These are phyloP conservation scores for Anas bahamensis DNA, from an alignment of 2,797 vertebrate genomes.

Conservation along the genomic window DNA sequence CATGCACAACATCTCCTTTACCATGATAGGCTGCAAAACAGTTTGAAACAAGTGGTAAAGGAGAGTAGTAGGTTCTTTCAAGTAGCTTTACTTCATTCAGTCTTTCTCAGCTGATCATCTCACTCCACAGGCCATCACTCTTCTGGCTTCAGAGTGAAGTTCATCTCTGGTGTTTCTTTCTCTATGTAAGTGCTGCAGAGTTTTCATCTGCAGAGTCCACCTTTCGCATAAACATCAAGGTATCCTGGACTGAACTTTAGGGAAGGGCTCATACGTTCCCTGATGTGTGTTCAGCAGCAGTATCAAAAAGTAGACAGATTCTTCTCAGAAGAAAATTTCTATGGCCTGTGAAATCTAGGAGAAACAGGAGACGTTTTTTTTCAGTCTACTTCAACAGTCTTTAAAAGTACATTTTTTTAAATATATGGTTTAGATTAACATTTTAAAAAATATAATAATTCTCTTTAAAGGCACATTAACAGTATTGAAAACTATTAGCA, in stretches of 20 bases:
- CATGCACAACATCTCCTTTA: constrained; percentile 83
- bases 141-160: constrained; percentile 44
- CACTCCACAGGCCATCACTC: constrained; percentile 38
- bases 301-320: constrained; percentile 88
- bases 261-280: constrained; percentile 73
- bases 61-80: constrained; percentile 72
- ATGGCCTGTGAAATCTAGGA: constrained; percentile 96
- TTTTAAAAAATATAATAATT: no score
- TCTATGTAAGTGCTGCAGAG: constrained; percentile 37
- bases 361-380: background rate
- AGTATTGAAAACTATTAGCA: background rate
- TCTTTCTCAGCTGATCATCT: constrained; percentile 37
- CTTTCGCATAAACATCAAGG: constrained; percentile 58
- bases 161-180: constrained; percentile 30
- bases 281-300: constrained; percentile 79
- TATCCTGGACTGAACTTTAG: constrained; percentile 69
- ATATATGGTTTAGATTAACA: background rate
- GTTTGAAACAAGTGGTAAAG: constrained; percentile 73
- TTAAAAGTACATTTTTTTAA: background rate
- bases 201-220: constrained; percentile 54
- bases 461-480: background rate
- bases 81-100: constrained; percentile 38
- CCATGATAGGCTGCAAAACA: constrained; percentile 75
- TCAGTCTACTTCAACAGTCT: background rate
- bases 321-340: constrained; percentile 99